Evolutionary conservation across 2,113 vertebrate genomes (phyloP).

Genomic region (Callorhinus ursinus): DNA sequence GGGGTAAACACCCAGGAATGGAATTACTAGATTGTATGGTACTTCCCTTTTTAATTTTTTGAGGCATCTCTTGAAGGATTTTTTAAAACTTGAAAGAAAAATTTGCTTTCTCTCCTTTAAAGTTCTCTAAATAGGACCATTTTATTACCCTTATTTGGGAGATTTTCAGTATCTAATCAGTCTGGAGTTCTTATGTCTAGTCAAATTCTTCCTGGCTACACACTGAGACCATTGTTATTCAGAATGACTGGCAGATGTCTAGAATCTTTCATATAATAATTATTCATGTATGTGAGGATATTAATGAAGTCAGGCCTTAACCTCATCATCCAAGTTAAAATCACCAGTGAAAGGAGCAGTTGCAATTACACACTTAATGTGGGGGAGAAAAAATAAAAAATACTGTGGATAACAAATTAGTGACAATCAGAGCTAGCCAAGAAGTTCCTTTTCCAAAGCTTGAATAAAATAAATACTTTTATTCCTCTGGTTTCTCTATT

Average conservation of each 20-base stretch:
- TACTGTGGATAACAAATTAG: neutral
- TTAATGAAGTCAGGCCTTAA: neutral
- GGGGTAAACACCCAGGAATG: neutral
- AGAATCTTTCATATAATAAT: neutral
- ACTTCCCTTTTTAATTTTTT: neutral
- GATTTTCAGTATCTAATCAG: neutral
- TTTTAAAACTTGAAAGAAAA: neutral
- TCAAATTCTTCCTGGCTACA: neutral
- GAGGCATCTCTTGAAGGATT: neutral
- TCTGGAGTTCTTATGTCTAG: neutral
- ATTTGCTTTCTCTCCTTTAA: slow-evolving; percentile 24
- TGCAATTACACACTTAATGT: neutral
- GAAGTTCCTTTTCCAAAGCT: neutral
- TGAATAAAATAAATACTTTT: neutral
- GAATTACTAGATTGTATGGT: neutral
- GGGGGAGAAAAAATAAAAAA: neutral
- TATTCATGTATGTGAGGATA: neutral
- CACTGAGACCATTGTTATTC: neutral
- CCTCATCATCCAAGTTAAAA: neutral
- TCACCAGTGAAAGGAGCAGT: neutral
- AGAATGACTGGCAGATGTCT: neutral
- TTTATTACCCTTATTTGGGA: neutral
- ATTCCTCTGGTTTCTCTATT: neutral
- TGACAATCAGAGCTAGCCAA: neutral
- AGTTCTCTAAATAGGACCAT: neutral